Percentiles rank a stretch among this genome's conserved stretches.
These are phyloP conservation scores for Lepidocolaptes lacrymiger DNA, from an alignment of 2,797 vertebrate genomes.

Conservation along the genomic window DNA sequence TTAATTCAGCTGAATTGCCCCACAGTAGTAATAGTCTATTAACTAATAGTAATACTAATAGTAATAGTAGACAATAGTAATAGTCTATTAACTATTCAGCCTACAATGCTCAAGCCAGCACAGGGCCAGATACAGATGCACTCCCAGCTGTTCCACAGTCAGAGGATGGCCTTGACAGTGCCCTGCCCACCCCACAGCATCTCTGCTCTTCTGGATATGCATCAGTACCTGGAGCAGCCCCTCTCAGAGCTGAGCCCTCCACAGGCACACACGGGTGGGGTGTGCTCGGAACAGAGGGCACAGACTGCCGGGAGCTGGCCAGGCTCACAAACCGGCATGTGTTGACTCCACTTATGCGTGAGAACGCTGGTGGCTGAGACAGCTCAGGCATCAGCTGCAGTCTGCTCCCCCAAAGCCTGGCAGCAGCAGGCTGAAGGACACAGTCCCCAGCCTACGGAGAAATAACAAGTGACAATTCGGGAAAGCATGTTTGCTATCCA, in stretches of 20 bases:
- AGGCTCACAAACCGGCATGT: fast-evolving
- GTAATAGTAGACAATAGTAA: too few relatives aligned
- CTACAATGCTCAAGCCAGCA: not conserved
- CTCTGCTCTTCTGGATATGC: fast-evolving
- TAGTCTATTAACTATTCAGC: not conserved
- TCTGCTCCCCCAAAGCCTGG: not conserved
- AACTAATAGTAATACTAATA: too few relatives aligned
- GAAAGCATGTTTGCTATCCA: not conserved
- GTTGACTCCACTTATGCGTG: not conserved
- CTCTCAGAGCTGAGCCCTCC: not conserved
- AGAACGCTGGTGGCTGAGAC: not conserved
- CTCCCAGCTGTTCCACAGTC: not conserved
- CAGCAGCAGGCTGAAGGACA: not conserved
- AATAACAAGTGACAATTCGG: conserved; percentile 26
- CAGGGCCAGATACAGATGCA: not conserved
- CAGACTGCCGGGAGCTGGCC: not conserved
- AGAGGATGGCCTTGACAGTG: not conserved
- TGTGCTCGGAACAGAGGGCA: too few relatives aligned
- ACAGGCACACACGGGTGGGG: not conserved
- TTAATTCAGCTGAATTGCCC: not conserved
- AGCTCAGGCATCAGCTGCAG: not conserved
- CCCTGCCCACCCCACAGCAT: not conserved
- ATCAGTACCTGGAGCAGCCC: not conserved
- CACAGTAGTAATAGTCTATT: not conserved
- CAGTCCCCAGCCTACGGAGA: not conserved